These are phyloP conservation scores for Tetropium fuscum DNA, from an alignment of 2,888 invertebrate genomes.

Conservation along the genomic window DNA sequence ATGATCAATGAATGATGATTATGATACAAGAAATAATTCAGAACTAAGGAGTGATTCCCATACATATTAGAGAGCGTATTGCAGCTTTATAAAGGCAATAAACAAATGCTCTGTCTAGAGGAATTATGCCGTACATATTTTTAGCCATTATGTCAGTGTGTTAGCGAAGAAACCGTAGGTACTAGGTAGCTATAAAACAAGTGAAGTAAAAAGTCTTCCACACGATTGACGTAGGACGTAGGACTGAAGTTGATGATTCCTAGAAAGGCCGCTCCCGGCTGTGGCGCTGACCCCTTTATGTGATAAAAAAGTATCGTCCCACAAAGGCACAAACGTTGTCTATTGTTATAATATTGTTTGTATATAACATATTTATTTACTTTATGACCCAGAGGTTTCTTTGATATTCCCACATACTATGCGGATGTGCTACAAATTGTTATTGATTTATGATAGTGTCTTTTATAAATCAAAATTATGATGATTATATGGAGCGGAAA, in stretches of 20 bases:
- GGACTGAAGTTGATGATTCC: constrained; percentile 47
- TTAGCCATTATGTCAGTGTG: too few relatives aligned
- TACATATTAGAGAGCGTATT: too few relatives aligned
- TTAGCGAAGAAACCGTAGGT: too few relatives aligned
- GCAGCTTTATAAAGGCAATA: too few relatives aligned
- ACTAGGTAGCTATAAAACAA: constrained; percentile 12
- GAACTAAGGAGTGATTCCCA: too few relatives aligned
- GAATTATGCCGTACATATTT: too few relatives aligned
- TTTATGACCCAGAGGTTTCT: constrained; percentile 48
- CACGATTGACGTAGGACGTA: constrained; percentile 45
- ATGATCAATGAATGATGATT: too few relatives aligned
- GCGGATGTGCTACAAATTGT: constrained; percentile 50
- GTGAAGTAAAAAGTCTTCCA: constrained; percentile 16
- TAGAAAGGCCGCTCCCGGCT: constrained; percentile 54
- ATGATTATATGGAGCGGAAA: background rate
- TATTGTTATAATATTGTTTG: constrained; percentile 55
- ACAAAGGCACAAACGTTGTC: constrained; percentile 48
- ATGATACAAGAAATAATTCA: too few relatives aligned
- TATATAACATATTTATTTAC: constrained; percentile 55
- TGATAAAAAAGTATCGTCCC: constrained; percentile 52
- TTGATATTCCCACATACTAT: constrained; percentile 58
- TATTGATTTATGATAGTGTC: constrained; percentile 23
- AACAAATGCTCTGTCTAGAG: too few relatives aligned
- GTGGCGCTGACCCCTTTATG: constrained; percentile 56
- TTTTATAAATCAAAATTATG: constrained; percentile 15